Evolutionary conservation across 23 tunicate species (phyloP).

Genomic region (Ascidia mentula): DNA sequence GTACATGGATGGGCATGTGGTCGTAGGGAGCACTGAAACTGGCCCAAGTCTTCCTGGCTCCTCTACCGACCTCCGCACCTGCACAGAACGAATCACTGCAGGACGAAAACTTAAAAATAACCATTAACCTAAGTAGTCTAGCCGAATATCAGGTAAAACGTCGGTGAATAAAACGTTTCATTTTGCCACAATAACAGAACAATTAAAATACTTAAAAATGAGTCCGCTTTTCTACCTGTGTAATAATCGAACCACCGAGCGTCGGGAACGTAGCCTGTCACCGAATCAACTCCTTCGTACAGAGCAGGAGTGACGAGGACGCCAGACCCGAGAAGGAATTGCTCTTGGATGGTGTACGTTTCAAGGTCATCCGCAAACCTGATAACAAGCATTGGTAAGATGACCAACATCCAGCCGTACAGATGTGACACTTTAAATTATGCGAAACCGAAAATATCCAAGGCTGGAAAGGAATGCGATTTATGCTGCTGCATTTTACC

Average conservation of each 20-base stretch:
- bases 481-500: too few relatives aligned
- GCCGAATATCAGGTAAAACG: too few relatives aligned
- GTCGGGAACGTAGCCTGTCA: conserved; percentile 71
- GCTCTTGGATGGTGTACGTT: conserved; percentile 64
- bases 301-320: conserved; percentile 73
- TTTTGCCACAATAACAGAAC: neutral
- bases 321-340: conserved; percentile 66
- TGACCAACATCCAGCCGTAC: too few relatives aligned
- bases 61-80: conserved; percentile 46
- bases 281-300: conserved; percentile 42
- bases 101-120: too few relatives aligned
- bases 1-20: conserved; percentile 68
- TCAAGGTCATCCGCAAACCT: conserved; percentile 70
- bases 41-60: conserved; percentile 30
- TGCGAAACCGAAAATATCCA: too few relatives aligned
- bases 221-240: conserved; percentile 78
- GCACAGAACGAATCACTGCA: neutral
- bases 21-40: conserved; percentile 71
- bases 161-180: too few relatives aligned
- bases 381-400: neutral
- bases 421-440: too few relatives aligned
- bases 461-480: too few relatives aligned
- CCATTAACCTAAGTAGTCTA: too few relatives aligned
- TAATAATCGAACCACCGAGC: conserved; percentile 85
- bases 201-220: neutral